Evolutionary conservation across 2,113 vertebrate species (phyloP).

Genomic region (Eulacestoma nigropectus): DNA sequence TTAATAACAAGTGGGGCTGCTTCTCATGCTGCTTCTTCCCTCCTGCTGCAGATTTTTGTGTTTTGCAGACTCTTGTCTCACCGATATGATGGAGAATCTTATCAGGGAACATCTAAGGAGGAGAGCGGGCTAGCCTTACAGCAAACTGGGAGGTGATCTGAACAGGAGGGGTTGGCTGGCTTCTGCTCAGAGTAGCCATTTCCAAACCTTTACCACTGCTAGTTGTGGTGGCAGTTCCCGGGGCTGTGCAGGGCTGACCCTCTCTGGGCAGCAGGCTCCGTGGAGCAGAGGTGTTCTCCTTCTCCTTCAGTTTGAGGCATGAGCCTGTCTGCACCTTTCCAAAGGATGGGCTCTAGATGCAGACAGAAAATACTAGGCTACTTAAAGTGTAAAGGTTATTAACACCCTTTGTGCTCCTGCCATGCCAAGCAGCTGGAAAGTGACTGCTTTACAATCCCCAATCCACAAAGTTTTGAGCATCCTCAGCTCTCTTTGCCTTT

Average conservation of each 20-base stretch:
- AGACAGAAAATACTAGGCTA: background rate
- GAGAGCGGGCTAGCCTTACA: background rate
- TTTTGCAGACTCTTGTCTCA: background rate
- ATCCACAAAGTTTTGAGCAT: background rate
- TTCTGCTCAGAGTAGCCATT: background rate
- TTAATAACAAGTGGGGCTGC: background rate
- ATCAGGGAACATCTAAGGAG: background rate
- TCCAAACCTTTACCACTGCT: background rate
- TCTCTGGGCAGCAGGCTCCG: background rate
- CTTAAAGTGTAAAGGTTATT: background rate
- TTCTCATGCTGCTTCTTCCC: background rate
- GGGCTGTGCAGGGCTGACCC: background rate
- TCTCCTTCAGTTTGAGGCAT: background rate
- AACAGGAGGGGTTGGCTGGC: background rate
- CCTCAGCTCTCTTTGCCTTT: background rate
- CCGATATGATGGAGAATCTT: background rate
- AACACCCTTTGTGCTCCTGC: background rate
- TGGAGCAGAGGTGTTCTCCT: background rate
- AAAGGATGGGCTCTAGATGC: background rate
- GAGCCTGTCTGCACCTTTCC: background rate
- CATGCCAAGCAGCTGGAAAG: background rate
- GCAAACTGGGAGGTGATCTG: background rate
- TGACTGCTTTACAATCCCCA: background rate
- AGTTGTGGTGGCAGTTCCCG: background rate
- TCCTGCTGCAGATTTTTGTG: background rate